phyloP scores from a whole-genome alignment of 2,113 vertebrate genomes.

The Anguilla rostrata region DNA sequence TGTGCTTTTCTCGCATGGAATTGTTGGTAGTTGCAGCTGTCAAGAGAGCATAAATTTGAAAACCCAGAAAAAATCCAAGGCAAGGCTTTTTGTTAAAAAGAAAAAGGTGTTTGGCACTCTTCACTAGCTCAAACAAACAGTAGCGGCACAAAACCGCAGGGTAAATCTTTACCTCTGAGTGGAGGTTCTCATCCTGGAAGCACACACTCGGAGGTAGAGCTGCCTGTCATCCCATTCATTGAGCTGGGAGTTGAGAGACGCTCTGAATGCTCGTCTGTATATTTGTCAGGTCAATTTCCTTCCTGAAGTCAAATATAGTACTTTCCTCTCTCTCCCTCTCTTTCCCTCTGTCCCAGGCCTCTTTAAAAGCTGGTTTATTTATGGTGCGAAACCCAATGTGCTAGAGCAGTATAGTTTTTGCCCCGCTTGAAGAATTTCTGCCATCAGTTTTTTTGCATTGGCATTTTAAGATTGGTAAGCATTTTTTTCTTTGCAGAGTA shows the following conservation, averaged over 20 bases:
- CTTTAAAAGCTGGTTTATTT: background rate
- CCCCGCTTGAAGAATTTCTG: background rate
- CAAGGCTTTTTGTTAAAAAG: background rate
- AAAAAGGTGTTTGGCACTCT: background rate
- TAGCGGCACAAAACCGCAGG: background rate
- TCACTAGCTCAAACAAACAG: background rate
- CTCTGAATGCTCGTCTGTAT: background rate
- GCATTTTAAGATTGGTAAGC: background rate
- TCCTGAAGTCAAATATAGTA: background rate
- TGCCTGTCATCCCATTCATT: background rate
- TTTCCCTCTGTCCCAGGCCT: background rate
- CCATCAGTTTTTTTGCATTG: background rate
- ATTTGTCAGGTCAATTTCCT: conserved; percentile 4
- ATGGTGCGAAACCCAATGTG: background rate
- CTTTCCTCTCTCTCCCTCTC: background rate
- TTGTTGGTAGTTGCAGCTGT: background rate
- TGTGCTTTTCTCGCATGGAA: background rate
- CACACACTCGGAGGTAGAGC: background rate
- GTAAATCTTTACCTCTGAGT: background rate
- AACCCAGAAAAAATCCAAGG: background rate
- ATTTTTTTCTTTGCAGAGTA: background rate
- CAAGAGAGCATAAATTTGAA: background rate
- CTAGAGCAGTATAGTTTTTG: background rate
- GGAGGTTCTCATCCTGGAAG: background rate
- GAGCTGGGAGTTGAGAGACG: background rate